Evolutionary conservation across 1,140 invertebrate genomes (phyloP), one percentile per base, ranked within the genome.

Genomic region (Oryzaephilus surinamensis): DNA sequence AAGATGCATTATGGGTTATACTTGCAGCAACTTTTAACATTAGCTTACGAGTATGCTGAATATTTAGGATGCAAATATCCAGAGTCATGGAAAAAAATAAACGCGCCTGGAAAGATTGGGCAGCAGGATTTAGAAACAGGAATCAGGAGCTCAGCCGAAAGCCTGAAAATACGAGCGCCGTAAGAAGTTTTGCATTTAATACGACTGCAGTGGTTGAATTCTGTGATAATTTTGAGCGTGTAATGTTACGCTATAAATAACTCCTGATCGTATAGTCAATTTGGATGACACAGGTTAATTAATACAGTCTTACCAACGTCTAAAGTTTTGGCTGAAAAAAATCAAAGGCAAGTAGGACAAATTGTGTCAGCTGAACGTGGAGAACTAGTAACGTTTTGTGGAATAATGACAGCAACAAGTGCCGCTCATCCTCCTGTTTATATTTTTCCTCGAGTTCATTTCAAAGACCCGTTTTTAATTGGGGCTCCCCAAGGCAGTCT

Each of bases 401-500:
- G 30, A 18, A 34, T 34, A 14, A 11, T 41, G 3, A 33, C 12
- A 13, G 38, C 29, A 16, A 33, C 21, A 23, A 14, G 30, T 5
- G 18, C 10, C 11, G 20, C 2, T 4, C 10, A 20, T 32, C 18
- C 28, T 23, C 26, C 23, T n/a, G 4, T 41, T 13, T 41, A 33
- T 11, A 11, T 26, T 12, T 34, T 26, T 51, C 55, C 55, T 8
- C 23, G n/a, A 12, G 30, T 5, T 18, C 20, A 23, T 21, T 39
- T 31, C 8, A n/a, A 39, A 21, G 27, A 38, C 17, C 10, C 4
- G 7, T n/a, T 30, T 1, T 12, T 37, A 10, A 18, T 5, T 13
- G 16, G 56, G 29, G 54, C 53, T 33, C 16, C 39, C 3, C 12
- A 8, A 41, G 14, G 37, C n/a, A 40, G 32, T 13, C 32, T 35